phyloP scores from a whole-genome alignment of 2,113 vertebrate genomes.

The Centrocercus urophasianus region DNA sequence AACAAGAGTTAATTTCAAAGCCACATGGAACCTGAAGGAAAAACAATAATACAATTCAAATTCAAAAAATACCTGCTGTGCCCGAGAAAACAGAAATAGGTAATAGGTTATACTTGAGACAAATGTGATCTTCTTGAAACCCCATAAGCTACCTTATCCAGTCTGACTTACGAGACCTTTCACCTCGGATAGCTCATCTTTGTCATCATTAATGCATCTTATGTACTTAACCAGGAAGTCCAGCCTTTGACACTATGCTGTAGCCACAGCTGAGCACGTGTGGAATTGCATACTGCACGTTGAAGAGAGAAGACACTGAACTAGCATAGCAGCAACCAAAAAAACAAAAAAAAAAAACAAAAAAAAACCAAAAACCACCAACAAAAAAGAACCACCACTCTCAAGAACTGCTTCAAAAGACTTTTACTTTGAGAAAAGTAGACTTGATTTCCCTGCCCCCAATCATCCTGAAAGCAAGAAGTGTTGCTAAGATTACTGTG shows the following conservation, averaged over 20 bases:
- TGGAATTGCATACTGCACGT: background rate
- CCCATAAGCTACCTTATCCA: conserved; percentile 48
- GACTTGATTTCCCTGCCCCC: conserved; percentile 37
- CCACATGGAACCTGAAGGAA: background rate
- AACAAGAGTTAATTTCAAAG: conserved; percentile 48
- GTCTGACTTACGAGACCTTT: conserved; percentile 71
- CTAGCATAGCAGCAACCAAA: background rate
- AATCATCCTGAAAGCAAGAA: conserved; percentile 43
- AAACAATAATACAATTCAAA: background rate
- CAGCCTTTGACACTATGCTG: conserved; percentile 21
- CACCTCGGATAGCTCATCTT: conserved; percentile 53
- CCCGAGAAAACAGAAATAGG: conserved; percentile 58
- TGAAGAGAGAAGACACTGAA: background rate
- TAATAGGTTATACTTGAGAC: conserved; percentile 62
- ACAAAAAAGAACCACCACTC: background rate
- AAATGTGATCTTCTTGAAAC: conserved; percentile 56
- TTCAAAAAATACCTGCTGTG: background rate
- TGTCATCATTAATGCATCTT: conserved; percentile 66
- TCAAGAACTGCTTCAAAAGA: conserved; percentile 6
- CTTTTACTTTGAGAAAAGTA: background rate
- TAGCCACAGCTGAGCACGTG: background rate
- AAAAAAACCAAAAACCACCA: background rate
- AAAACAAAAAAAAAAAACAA: background rate
- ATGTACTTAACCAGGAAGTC: conserved; percentile 56
- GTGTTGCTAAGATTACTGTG: conserved; percentile 78